Evolutionary conservation across 2,888 invertebrate species (phyloP).

Genomic region (Spilosoma lubricipeda): DNA sequence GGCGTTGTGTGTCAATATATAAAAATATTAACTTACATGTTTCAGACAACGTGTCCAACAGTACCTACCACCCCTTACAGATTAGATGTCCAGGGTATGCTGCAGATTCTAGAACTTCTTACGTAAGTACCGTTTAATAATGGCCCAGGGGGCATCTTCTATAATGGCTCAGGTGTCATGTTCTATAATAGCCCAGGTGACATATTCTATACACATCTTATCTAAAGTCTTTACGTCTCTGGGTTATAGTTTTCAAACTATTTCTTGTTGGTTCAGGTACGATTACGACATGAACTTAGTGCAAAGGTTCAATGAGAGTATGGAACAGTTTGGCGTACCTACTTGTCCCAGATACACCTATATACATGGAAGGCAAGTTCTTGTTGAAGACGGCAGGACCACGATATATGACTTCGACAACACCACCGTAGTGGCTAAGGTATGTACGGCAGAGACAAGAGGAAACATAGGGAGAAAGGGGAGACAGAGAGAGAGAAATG

Average conservation of each 20-base stretch:
- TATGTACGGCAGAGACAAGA: not conserved
- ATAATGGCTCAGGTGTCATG: no score
- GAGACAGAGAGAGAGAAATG: no score
- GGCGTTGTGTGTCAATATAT: no score
- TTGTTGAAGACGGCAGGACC: not conserved
- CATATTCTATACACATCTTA: no score
- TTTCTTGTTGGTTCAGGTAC: slow-evolving; percentile 4
- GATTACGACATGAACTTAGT: slow-evolving; percentile 67
- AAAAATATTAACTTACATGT: not conserved
- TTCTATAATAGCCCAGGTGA: no score
- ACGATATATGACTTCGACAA: not conserved
- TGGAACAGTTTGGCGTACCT: slow-evolving; percentile 54
- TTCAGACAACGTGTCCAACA: slow-evolving; percentile 4
- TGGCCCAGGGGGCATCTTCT: no score
- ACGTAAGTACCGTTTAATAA: slow-evolving; percentile 4
- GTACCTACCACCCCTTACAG: not conserved
- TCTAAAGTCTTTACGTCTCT: no score
- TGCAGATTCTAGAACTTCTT: slow-evolving; percentile 4
- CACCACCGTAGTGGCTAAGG: slow-evolving; percentile 13
- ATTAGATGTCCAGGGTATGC: not conserved
- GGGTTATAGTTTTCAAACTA: not conserved
- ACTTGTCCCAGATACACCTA: slow-evolving; percentile 46
- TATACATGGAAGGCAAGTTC: not conserved
- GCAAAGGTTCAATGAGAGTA: slow-evolving; percentile 55
- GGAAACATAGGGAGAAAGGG: not conserved